Conservation (phyloP, 1,140 invertebrate species). For the Anastrepha obliqua region DNA sequence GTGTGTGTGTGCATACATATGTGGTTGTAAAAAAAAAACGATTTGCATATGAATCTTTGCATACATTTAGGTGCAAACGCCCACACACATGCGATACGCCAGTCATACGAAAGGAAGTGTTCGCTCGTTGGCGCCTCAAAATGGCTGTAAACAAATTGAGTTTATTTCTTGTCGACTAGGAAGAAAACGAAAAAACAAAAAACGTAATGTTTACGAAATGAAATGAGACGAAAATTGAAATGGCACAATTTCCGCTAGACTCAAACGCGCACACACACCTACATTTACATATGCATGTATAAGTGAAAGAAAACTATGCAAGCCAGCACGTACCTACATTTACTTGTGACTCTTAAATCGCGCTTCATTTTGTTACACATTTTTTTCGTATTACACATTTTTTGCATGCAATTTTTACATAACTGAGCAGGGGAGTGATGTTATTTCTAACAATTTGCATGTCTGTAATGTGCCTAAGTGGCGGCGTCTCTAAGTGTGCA, state of each 20-base stretch:
- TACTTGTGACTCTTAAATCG: neutral
- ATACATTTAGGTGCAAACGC: conserved; percentile 13
- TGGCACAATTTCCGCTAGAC: conserved; percentile 28
- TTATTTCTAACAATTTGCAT: neutral
- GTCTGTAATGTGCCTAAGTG: neutral
- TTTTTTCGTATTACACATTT: conserved; percentile 8
- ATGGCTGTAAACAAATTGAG: neutral
- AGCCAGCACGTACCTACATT: neutral
- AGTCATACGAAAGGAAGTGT: neutral
- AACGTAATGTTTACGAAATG: neutral
- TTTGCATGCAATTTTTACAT: conserved; percentile 1
- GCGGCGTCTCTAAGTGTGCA: neutral
- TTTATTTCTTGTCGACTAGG: neutral
- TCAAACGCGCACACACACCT: neutral
- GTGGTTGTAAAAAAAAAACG: neutral
- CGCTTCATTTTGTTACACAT: conserved; percentile 3
- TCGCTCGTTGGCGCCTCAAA: neutral
- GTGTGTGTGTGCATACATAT: neutral
- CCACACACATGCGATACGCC: neutral
- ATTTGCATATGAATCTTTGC: conserved; percentile 44
- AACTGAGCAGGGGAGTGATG: too few relatives aligned
- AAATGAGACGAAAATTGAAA: conserved; percentile 54
- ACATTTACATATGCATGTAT: neutral
- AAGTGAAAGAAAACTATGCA: neutral
- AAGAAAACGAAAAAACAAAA: neutral